phyloP scores from a whole-genome alignment of 2,113 vertebrate species.

The Apistogramma diplotaenia region DNA sequence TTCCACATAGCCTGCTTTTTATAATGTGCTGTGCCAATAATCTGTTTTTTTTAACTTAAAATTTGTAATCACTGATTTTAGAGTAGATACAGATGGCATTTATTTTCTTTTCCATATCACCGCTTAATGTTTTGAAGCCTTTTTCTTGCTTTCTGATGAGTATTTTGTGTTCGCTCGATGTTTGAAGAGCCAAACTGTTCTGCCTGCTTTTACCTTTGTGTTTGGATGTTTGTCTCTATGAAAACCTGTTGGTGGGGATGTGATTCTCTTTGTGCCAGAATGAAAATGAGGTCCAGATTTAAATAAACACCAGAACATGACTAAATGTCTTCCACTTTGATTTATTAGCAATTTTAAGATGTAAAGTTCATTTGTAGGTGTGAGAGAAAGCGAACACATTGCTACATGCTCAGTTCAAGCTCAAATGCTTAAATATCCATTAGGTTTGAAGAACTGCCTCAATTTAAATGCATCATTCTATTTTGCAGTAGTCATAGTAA shows the following conservation, averaged over 20 bases:
- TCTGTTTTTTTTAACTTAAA: conserved; percentile 6
- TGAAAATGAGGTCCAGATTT: conserved; percentile 67
- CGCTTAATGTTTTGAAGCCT: background rate
- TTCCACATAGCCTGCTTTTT: conserved; percentile 18
- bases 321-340: background rate
- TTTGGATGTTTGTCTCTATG: conserved; percentile 25
- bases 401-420: background rate
- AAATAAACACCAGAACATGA: conserved; percentile 53
- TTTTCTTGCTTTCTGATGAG: background rate
- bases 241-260: conserved; percentile 27
- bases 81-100: background rate
- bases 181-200: conserved; percentile 12
- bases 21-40: conserved; percentile 55
- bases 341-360: background rate
- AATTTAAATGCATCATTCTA: background rate
- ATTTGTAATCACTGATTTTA: background rate
- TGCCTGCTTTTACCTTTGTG: conserved; percentile 37
- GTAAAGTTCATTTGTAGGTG: background rate
- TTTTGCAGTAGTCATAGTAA: background rate
- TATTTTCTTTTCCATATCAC: background rate
- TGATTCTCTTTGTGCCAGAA: conserved; percentile 17
- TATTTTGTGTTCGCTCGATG: conserved; percentile 22
- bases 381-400: background rate
- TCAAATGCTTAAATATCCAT: background rate
- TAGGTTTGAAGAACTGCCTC: background rate